These are phyloP conservation scores for Nipponia nippon DNA, from an alignment of 2,113 vertebrate species.

Conservation along the genomic window DNA sequence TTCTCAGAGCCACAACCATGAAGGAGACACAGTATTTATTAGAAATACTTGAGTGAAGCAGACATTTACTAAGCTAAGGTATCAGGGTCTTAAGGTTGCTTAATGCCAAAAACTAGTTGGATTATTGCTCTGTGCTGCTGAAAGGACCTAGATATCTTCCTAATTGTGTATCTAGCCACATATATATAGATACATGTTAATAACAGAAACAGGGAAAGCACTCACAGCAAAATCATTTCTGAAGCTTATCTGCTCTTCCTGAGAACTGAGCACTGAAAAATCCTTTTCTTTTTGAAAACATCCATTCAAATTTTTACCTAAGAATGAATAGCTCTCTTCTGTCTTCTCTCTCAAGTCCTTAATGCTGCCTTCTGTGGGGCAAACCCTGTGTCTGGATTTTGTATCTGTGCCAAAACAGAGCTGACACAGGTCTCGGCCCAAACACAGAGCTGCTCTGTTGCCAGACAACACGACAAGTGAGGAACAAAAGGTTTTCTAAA, in stretches of 20 bases:
- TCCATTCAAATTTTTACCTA: not conserved
- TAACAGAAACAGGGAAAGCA: not conserved
- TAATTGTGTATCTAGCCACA: not conserved
- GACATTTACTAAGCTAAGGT: not conserved
- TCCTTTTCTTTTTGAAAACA: not conserved
- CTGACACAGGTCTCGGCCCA: not conserved
- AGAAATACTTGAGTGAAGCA: not conserved
- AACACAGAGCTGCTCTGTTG: not conserved
- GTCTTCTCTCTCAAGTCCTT: not conserved
- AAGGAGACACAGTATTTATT: not conserved
- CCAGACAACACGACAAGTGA: not conserved
- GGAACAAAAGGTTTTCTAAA: not conserved
- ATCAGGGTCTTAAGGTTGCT: not conserved
- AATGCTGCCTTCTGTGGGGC: not conserved
- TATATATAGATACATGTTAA: not conserved
- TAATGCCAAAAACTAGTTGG: not conserved
- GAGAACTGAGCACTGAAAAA: not conserved
- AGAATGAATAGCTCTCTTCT: not conserved
- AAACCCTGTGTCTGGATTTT: not conserved
- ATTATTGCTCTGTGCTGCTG: not conserved
- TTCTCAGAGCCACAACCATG: not conserved
- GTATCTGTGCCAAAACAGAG: not conserved
- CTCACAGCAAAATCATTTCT: not conserved
- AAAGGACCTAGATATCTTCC: not conserved
- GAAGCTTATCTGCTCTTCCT: not conserved